A percentile compares a stretch with the other conserved stretches of the same genome.
Conservation (phyloP, 2,888 invertebrate genomes). For the Ptychoptera contaminata region DNA sequence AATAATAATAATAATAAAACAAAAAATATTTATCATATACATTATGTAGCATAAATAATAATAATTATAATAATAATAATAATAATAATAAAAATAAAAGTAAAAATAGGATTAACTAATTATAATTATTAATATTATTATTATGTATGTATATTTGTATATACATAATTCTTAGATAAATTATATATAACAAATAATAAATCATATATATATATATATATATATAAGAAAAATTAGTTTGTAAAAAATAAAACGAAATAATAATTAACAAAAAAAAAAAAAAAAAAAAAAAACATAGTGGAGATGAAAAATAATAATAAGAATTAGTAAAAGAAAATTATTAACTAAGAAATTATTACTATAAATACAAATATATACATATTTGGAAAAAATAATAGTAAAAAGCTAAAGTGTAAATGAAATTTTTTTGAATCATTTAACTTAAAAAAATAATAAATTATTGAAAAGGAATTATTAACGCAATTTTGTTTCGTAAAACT, state of each 20-base stretch:
- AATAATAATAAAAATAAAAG: too few relatives aligned
- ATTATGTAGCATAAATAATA: background rate
- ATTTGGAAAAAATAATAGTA: conserved; percentile 18
- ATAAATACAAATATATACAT: too few relatives aligned
- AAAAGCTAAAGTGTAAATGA: conserved; percentile 5
- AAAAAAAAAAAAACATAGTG: conserved; percentile 13
- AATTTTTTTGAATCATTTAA: background rate
- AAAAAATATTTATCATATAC: conserved; percentile 2
- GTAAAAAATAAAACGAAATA: conserved; percentile 5
- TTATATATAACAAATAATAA: conserved; percentile 3
- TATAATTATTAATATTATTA: too few relatives aligned
- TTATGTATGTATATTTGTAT: too few relatives aligned
- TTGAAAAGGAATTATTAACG: conserved; percentile 1
- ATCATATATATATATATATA: conserved; percentile 2
- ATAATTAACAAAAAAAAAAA: conserved; percentile 9
- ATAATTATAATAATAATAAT: too few relatives aligned
- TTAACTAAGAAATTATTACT: too few relatives aligned
- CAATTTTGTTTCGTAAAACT: background rate
- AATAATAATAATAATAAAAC: conserved; percentile 5
- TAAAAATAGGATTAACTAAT: too few relatives aligned
- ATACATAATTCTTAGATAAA: too few relatives aligned
- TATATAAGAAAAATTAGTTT: conserved; percentile 1
- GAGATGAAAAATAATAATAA: conserved; percentile 12
- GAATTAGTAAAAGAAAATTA: too few relatives aligned
- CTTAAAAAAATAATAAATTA: background rate